These are phyloP conservation scores for Drosophila prostipennis DNA, from an alignment of 2,888 invertebrate genomes.

Conservation along the genomic window DNA sequence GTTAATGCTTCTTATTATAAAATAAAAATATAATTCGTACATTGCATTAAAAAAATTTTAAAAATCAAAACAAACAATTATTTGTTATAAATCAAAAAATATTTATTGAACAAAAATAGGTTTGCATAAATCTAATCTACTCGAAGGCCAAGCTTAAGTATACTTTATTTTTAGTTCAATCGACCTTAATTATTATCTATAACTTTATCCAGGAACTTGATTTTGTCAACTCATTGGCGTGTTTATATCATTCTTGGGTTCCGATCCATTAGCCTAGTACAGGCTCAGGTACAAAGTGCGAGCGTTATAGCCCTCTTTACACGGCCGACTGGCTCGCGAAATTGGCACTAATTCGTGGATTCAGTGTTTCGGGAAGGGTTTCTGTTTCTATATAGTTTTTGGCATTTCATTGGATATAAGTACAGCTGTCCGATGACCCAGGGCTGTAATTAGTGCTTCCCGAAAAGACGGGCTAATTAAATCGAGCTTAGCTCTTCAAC, in stretches of 20 bases:
- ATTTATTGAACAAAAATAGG: too few species aligned
- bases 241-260: constrained; percentile 29
- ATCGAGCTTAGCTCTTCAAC: background rate
- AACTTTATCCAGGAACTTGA: background rate
- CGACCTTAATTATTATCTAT: background rate
- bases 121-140: too few species aligned
- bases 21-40: background rate
- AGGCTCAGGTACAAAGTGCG: constrained; percentile 43
- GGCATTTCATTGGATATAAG: constrained; percentile 36
- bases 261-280: constrained; percentile 25
- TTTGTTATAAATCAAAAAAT: background rate
- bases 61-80: background rate
- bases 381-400: constrained; percentile 4
- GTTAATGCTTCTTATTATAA: background rate
- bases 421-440: constrained; percentile 16
- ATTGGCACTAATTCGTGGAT: constrained; percentile 30
- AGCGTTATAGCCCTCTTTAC: constrained; percentile 22
- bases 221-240: constrained; percentile 6
- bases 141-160: too few species aligned
- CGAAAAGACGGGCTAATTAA: constrained; percentile 31
- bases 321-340: constrained; percentile 37
- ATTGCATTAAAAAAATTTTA: background rate
- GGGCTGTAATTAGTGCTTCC: constrained; percentile 25
- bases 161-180: background rate
- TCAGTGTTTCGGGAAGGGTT: constrained; percentile 7